Evolutionary conservation across 1,140 invertebrate genomes (phyloP).

Genomic region (Antheraea pernyi): DNA sequence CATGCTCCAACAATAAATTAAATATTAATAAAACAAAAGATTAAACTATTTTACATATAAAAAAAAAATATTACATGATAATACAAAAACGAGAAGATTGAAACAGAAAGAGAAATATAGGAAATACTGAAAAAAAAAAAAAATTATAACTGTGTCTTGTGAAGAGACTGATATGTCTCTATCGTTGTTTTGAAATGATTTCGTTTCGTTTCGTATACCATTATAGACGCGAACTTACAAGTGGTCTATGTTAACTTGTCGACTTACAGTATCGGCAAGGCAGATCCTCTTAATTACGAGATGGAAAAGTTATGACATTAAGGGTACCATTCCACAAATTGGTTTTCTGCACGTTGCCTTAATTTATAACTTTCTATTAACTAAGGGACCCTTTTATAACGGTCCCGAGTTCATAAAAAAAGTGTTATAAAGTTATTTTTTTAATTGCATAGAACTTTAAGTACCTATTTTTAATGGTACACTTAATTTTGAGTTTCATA

Average conservation of each 20-base stretch:
- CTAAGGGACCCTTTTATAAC: not conserved
- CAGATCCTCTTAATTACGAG: slow-evolving; percentile 5
- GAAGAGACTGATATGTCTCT: no score
- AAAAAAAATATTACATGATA: no score
- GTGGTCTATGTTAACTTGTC: not conserved
- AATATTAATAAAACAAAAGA: no score
- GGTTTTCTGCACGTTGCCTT: slow-evolving; percentile 3
- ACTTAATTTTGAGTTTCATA: not conserved
- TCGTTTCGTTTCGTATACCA: no score
- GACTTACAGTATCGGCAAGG: slow-evolving; percentile 4
- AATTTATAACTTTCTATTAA: slow-evolving; percentile 6
- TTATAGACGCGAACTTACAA: not conserved
- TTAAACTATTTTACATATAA: no score
- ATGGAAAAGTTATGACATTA: slow-evolving; percentile 20
- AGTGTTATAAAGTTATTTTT: not conserved
- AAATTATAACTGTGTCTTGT: no score
- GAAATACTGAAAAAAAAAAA: no score
- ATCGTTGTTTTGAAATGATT: no score
- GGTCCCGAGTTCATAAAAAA: not conserved
- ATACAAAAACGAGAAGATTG: no score
- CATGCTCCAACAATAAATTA: no score
- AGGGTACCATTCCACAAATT: slow-evolving; percentile 26
- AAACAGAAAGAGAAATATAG: no score
- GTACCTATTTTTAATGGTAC: not conserved
- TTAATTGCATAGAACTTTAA: not conserved